Evolutionary conservation across 2,113 vertebrate genomes (phyloP).

Genomic region (Podocnemis expansa): DNA sequence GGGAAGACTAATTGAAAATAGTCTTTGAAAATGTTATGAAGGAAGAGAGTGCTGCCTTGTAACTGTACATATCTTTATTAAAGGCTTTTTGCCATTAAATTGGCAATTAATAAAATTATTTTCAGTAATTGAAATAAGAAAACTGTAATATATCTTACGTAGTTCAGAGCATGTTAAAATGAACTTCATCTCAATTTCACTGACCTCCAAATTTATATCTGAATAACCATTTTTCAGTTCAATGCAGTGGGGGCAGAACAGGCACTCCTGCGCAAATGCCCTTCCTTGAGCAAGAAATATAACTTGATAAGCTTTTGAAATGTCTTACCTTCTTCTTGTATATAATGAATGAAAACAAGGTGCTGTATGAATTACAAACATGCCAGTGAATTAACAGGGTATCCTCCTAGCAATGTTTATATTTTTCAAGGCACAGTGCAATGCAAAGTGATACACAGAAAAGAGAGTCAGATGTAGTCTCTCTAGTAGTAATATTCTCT

Average conservation of each 20-base stretch:
- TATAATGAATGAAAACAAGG: not conserved
- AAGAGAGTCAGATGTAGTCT: not conserved
- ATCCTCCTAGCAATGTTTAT: not conserved
- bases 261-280: not conserved
- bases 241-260: conserved; percentile 10
- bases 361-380: not conserved
- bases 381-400: not conserved
- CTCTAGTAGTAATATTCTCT: not conserved
- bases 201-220: not conserved
- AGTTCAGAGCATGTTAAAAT: conserved; percentile 20
- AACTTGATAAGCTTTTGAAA: not conserved
- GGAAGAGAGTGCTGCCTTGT: not conserved
- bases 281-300: conserved; percentile 1
- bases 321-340: not conserved
- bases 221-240: conserved; percentile 25
- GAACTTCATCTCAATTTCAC: not conserved
- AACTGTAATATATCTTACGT: not conserved
- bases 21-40: conserved; percentile 30
- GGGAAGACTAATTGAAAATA: conserved; percentile 7
- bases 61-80: not conserved
- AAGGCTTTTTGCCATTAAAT: not conserved
- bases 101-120: not conserved
- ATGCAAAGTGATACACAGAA: not conserved
- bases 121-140: not conserved
- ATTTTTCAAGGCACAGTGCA: not conserved